Conservation (phyloP, 2,113 vertebrate genomes). For the Bostrychus sinensis region DNA sequence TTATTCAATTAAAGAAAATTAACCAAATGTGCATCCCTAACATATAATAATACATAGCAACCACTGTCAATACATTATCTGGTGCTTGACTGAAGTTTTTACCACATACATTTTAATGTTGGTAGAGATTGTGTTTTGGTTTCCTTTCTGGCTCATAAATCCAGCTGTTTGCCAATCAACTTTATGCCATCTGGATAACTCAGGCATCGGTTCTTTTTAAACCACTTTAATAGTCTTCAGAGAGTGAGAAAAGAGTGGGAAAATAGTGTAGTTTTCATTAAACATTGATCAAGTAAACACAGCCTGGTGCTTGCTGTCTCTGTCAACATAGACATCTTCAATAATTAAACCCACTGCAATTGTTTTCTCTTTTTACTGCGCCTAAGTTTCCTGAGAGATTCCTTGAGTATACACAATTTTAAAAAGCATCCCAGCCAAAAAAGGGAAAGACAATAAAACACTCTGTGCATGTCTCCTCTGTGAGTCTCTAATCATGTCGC, state of each 20-base stretch:
- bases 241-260: not conserved
- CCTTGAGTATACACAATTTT: not conserved
- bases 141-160: not conserved
- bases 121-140: not conserved
- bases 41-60: too few relatives aligned
- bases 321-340: constrained; percentile 7
- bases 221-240: not conserved
- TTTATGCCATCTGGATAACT: not conserved
- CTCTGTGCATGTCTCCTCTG: not conserved
- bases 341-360: constrained; percentile 11
- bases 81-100: too few relatives aligned
- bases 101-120: not conserved
- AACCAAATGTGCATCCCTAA: too few relatives aligned
- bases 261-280: constrained; percentile 11
- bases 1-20: too few relatives aligned
- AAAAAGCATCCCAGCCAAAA: not conserved
- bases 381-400: not conserved
- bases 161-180: not conserved
- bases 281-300: constrained; percentile 12
- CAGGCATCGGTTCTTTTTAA: not conserved
- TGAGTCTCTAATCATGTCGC: constrained; percentile 19
- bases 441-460: not conserved
- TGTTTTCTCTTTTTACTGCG: constrained; percentile 5
- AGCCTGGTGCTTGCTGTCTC: not conserved
- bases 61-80: too few relatives aligned